Conservation (phyloP, 1,140 invertebrate species). For the Diplogasteroides magnus region DNA sequence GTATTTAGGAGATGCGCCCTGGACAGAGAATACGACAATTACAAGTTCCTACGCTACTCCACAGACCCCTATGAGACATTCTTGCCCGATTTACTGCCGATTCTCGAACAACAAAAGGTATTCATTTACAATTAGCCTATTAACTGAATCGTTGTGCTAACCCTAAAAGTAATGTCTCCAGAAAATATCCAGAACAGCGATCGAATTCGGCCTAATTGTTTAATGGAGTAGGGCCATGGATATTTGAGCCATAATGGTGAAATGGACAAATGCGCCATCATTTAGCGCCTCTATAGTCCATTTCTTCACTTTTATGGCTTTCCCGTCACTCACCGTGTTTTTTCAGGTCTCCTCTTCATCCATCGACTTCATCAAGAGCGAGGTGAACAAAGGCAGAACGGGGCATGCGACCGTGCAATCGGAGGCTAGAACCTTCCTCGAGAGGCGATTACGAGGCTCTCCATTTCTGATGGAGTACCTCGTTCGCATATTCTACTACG, state of each 20-base stretch:
- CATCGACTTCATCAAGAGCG: constrained; percentile 25
- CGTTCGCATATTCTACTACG: constrained; percentile 36
- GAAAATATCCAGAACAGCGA: too few relatives aligned
- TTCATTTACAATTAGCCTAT: too few relatives aligned
- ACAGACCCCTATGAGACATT: constrained; percentile 15
- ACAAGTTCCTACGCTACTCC: constrained; percentile 29
- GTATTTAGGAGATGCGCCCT: constrained; percentile 39
- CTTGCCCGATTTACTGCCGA: constrained; percentile 7
- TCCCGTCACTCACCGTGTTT: too few relatives aligned
- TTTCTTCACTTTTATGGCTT: too few relatives aligned
- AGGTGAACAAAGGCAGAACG: constrained; percentile 10
- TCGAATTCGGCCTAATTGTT: too few relatives aligned
- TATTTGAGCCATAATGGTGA: too few relatives aligned
- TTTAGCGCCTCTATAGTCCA: too few relatives aligned
- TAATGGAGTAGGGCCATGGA: too few relatives aligned
- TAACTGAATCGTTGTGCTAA: too few relatives aligned
- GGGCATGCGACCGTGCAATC: constrained; percentile 30
- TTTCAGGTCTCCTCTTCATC: constrained; percentile 20
- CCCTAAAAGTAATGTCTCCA: too few relatives aligned
- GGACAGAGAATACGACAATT: constrained; percentile 6
- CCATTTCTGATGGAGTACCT: constrained; percentile 38
- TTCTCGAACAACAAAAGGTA: constrained; percentile 21
- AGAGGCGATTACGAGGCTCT: constrained; percentile 23
- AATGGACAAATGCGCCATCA: too few relatives aligned
- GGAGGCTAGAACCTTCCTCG: constrained; percentile 31